Evolutionary conservation across 2,888 invertebrate genomes (phyloP).

Genomic region (Drosophila mimica): DNA sequence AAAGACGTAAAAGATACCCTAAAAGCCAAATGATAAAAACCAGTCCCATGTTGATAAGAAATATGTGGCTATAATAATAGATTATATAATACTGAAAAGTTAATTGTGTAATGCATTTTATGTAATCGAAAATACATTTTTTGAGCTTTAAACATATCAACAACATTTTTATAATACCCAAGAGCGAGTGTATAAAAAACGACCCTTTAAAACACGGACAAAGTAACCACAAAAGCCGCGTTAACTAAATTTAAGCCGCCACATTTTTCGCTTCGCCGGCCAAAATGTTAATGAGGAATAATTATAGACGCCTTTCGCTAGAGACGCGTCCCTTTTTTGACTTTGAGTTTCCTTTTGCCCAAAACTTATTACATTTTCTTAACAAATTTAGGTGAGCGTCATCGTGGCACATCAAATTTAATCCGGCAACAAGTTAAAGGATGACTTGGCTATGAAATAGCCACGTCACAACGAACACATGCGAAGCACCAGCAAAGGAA

Average conservation of each 20-base stretch:
- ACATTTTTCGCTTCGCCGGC: conserved; percentile 63
- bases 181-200: not conserved
- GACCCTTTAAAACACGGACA: conserved; percentile 35
- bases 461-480: conserved; percentile 13
- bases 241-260: conserved; percentile 64
- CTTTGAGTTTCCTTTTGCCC: conserved; percentile 21
- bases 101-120: not conserved
- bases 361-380: conserved; percentile 70
- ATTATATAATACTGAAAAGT: not conserved
- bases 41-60: not conserved
- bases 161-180: not conserved
- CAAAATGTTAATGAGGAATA: conserved; percentile 76
- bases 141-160: not conserved
- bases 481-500: not conserved
- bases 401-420: conserved; percentile 56
- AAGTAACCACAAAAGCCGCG: conserved; percentile 47
- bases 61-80: not conserved
- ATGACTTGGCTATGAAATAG: conserved; percentile 11
- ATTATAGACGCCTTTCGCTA: conserved; percentile 53
- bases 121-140: not conserved
- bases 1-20: not conserved
- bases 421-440: conserved; percentile 71
- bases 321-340: conserved; percentile 13
- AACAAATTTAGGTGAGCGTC: conserved; percentile 51
- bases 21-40: not conserved